These are phyloP conservation scores for Podiceps cristatus DNA, from an alignment of 2,113 vertebrate species.

Conservation along the genomic window DNA sequence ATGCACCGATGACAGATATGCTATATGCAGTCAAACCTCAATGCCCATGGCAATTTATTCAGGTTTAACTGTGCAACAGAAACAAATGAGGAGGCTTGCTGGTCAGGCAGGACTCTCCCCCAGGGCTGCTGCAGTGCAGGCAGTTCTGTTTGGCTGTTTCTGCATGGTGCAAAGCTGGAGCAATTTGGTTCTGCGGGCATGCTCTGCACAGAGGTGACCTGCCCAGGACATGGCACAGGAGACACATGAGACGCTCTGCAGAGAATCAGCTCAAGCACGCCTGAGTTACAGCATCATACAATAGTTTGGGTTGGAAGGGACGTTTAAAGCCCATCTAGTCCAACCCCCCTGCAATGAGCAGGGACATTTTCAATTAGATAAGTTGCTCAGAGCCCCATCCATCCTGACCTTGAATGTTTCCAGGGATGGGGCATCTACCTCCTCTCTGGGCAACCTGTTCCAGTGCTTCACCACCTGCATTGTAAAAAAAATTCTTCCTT, in stretches of 20 bases:
- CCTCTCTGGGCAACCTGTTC: too few relatives aligned
- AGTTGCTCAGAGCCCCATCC: too few relatives aligned
- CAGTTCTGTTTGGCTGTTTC: background rate
- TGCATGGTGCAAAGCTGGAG: background rate
- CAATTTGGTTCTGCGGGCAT: background rate
- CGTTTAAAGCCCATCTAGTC: too few relatives aligned
- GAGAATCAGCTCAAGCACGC: background rate
- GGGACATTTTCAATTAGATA: too few relatives aligned
- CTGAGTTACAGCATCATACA: background rate
- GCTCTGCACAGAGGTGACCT: background rate
- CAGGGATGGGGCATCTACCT: too few relatives aligned
- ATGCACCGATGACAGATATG: background rate
- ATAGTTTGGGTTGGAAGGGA: too few relatives aligned
- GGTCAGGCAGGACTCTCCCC: background rate
- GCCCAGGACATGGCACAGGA: background rate
- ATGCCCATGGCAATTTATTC: background rate
- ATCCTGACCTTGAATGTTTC: too few relatives aligned
- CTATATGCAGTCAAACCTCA: background rate
- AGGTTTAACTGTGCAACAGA: background rate
- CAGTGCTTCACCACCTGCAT: too few relatives aligned
- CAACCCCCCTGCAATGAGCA: too few relatives aligned
- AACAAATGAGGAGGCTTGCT: background rate
- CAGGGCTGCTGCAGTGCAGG: background rate
- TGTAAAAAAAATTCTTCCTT: too few relatives aligned
- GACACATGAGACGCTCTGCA: background rate